These are phyloP conservation scores for Pseudomyrmex flavicornis DNA, from an alignment of 1,140 invertebrate species.

Conservation along the genomic window DNA sequence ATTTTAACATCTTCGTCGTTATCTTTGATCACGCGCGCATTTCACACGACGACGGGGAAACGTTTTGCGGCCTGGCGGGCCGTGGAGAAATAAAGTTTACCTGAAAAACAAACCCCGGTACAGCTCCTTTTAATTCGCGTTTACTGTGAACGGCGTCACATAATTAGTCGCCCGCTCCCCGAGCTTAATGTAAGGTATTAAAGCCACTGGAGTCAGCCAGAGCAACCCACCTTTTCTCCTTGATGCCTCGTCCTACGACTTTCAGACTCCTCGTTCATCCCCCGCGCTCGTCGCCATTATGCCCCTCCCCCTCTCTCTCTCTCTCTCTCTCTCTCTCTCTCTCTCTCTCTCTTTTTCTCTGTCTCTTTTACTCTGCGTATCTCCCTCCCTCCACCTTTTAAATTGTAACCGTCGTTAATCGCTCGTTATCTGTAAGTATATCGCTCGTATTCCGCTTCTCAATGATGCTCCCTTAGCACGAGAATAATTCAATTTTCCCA, in stretches of 20 bases:
- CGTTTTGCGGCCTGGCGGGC: conserved; percentile 10
- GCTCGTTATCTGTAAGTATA: conserved; percentile 82
- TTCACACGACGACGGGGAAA: neutral
- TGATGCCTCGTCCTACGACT: conserved; percentile 66
- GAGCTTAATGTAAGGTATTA: conserved; percentile 81
- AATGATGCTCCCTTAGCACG: conserved; percentile 3
- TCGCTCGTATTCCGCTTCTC: conserved; percentile 26
- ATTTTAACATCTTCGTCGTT: conserved; percentile 16
- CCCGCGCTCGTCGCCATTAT: conserved; percentile 73
- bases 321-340: neutral
- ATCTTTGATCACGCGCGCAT: conserved; percentile 14
- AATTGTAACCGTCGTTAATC: conserved; percentile 81
- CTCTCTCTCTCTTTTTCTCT: neutral
- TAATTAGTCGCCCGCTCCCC: conserved; percentile 83
- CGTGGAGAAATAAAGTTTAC: conserved; percentile 39
- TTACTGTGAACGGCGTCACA: conserved; percentile 83
- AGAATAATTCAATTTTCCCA: conserved; percentile 39
- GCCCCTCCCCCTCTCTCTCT: conserved; percentile 9
- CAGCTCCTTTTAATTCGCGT: conserved; percentile 83
- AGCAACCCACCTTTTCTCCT: conserved; percentile 64
- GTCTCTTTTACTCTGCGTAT: neutral
- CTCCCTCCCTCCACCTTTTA: conserved; percentile 69
- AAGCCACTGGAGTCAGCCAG: conserved; percentile 53
- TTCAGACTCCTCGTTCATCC: conserved; percentile 67
- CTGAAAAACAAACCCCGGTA: conserved; percentile 41